Evolutionary conservation across 2,888 invertebrate genomes (phyloP).

Genomic region (Caenorhabditis uteleia): DNA sequence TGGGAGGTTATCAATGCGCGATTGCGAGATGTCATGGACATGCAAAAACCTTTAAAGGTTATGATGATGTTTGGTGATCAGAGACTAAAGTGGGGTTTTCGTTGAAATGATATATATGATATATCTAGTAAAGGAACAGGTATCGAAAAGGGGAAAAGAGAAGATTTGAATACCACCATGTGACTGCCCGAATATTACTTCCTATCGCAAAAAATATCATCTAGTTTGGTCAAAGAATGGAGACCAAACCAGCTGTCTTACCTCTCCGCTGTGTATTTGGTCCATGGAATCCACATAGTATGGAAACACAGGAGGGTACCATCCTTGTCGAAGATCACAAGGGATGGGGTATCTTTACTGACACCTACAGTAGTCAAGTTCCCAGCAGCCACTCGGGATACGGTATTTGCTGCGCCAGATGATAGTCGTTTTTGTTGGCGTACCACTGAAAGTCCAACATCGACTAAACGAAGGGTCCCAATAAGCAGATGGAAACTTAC

Average conservation of each 20-base stretch:
- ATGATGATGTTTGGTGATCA: too few species aligned
- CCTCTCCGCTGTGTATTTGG: conserved; percentile 63
- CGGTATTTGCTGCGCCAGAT: conserved; percentile 2
- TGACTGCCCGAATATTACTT: too few species aligned
- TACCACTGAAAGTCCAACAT: not conserved
- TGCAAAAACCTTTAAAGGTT: too few species aligned
- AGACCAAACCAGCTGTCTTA: conserved; percentile 3
- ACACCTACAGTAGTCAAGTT: conserved; percentile 15
- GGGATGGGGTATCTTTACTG: conserved; percentile 25
- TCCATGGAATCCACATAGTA: conserved; percentile 73
- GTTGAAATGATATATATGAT: too few species aligned
- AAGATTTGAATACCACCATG: too few species aligned
- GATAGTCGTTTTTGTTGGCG: conserved; percentile 11
- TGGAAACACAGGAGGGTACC: conserved; percentile 73
- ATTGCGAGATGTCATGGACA: too few species aligned
- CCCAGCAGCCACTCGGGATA: conserved; percentile 17
- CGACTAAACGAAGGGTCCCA: not conserved
- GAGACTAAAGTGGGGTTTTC: not conserved
- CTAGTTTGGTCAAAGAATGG: too few species aligned
- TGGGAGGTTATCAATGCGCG: too few species aligned
- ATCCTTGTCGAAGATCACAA: conserved; percentile 73
- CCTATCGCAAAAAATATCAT: too few species aligned
- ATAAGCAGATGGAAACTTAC: not conserved
- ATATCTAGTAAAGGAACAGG: too few species aligned
- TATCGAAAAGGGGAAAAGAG: too few species aligned